Evolutionary conservation across 35 echinoderm and acorn worm species (phyloP), one percentile per base, ranked within the genome.

Genomic region (Chiridota heheva): DNA sequence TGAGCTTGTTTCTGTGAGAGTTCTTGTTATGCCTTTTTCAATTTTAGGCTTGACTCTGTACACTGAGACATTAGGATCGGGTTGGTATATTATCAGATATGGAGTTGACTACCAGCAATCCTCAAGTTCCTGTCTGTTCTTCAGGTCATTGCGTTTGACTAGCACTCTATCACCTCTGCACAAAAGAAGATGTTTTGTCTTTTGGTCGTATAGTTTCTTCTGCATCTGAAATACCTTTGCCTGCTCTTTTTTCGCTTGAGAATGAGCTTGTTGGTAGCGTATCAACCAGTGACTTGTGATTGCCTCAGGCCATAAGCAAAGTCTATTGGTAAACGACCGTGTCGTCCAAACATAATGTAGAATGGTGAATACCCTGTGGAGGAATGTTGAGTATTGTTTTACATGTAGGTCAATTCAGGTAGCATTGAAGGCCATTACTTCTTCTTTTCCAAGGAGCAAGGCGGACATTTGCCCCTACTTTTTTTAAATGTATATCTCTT

Each of bases 291-390:
- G 7, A 31, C 28, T 10, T 7, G 61, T 65, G 20, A 18, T 13
- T 7, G 61, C 7, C 28, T 31, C 28, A 65, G 28, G 33, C 26
- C 61, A 12, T 24, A 31, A 12, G 61, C 8, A 7, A 86, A n/a
- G 37, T 86, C 84, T 6, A 86, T 63, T 37, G 84, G 84, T 5
- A 86, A 42, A 4, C 84, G 36, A 2, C 43, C 56, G 15, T 86
- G 55, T 44, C 84, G 13, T 8, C 73, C 84, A 78, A 86, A 86
- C 84, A 86, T 76, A 20, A 86, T 51, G 58, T 63, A 86, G 45
- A 86, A 86, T 22, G 72, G 84, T 12, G 84, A 64, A 13, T 64
- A 60, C 27, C 64, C 44, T 6, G 84, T 86, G 10, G 66, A 35
- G 2, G 70, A 48, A 60, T 79, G 73, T 29, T 59, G 42, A 18